These are phyloP conservation scores for Myiopsitta monachus DNA, from an alignment of 2,113 vertebrate species.

Conservation along the genomic window DNA sequence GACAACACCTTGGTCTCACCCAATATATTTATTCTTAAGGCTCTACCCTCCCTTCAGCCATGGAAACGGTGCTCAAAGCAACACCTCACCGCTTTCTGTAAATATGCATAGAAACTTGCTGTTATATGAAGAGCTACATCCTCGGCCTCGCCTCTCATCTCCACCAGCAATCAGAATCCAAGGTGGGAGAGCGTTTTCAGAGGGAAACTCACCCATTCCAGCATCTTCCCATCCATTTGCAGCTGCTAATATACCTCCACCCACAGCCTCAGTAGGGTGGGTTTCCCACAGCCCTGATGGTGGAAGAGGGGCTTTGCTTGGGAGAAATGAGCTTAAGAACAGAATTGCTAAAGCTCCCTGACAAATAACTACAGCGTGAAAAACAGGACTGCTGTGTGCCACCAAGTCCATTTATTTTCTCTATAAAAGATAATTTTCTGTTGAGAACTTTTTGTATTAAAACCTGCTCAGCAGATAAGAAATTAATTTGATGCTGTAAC, in stretches of 20 bases:
- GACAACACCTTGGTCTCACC: not conserved
- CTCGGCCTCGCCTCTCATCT: not conserved
- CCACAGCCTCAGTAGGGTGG: rapidly evolving
- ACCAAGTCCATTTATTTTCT: not conserved
- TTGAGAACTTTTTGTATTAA: slow-evolving; percentile 14
- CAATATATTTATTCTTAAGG: rapidly evolving
- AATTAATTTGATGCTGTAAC: slow-evolving; percentile 62
- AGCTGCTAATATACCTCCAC: not conserved
- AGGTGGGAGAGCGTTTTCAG: not conserved
- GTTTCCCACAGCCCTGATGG: not conserved
- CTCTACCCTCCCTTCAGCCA: not conserved
- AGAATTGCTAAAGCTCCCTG: not conserved
- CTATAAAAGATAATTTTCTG: not conserved
- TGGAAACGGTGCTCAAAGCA: not conserved
- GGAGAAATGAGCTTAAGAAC: not conserved
- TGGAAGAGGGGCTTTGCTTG: not conserved
- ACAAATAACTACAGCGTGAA: not conserved
- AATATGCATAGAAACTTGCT: rapidly evolving
- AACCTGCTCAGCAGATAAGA: slow-evolving; percentile 29
- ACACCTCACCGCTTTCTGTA: rapidly evolving
- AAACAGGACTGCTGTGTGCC: not conserved
- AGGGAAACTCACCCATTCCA: not conserved
- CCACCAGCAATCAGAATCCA: not conserved
- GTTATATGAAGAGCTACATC: not conserved
- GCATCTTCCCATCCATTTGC: not conserved